These are phyloP conservation scores for Panagrolaimus sp. DNA, from an alignment of 1,140 invertebrate genomes.

Conservation along the genomic window DNA sequence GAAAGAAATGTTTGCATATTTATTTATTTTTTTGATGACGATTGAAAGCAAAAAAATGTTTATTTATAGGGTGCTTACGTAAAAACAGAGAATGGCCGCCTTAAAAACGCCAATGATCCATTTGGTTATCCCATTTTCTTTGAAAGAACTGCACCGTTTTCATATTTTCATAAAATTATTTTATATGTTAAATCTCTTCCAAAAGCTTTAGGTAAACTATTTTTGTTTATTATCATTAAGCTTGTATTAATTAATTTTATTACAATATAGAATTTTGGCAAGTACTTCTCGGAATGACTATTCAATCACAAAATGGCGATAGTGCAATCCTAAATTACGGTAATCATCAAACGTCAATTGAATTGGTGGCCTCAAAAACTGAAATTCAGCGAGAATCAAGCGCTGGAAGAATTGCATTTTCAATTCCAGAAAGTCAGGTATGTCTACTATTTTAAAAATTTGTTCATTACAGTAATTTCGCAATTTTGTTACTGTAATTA, in stretches of 20 bases:
- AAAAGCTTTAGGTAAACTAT: constrained; percentile 65
- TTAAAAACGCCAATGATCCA: constrained; percentile 69
- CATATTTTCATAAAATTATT: constrained; percentile 72
- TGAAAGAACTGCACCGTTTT: constrained; percentile 65
- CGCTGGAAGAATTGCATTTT: constrained; percentile 71
- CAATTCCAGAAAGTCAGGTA: constrained; percentile 62
- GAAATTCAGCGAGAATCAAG: constrained; percentile 72
- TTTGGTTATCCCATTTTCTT: constrained; percentile 82
- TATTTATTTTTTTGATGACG: too few relatives aligned
- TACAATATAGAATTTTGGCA: too few relatives aligned
- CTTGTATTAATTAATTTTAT: too few relatives aligned
- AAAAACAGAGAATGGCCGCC: constrained; percentile 68
- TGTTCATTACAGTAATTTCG: too few relatives aligned
- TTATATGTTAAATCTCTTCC: constrained; percentile 74
- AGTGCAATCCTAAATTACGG: background rate
- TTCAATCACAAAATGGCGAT: background rate
- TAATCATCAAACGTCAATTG: background rate
- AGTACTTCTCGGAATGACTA: too few relatives aligned
- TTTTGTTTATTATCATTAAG: too few relatives aligned
- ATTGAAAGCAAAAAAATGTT: too few relatives aligned
- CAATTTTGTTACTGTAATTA: too few relatives aligned
- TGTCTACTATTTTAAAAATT: constrained; percentile 32
- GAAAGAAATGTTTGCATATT: too few relatives aligned
- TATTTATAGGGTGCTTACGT: constrained; percentile 69
- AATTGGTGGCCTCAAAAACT: constrained; percentile 36